phyloP scores from a whole-genome alignment of 2,113 vertebrate species.

The Cathartes aura region DNA sequence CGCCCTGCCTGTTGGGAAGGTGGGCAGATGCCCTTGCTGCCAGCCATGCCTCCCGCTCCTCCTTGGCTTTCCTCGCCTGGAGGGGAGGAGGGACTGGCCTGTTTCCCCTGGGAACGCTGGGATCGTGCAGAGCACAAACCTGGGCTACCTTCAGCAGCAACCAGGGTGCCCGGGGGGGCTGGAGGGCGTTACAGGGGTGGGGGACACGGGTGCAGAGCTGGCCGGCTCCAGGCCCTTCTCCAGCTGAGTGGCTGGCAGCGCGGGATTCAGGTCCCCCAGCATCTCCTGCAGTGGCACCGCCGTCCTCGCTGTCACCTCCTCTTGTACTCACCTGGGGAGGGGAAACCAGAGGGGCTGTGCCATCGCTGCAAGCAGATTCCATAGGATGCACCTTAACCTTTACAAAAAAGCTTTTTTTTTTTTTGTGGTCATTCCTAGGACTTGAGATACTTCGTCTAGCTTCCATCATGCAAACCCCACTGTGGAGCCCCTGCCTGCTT shows the following conservation, averaged over 20 bases:
- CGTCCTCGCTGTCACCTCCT: not conserved
- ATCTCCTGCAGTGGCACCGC: not conserved
- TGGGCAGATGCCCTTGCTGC: not conserved
- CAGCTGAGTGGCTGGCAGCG: rapidly evolving
- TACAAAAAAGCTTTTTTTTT: rapidly evolving
- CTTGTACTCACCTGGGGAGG: not conserved
- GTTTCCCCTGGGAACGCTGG: not conserved
- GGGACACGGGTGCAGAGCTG: rapidly evolving
- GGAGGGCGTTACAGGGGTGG: not conserved
- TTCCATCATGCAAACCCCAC: not conserved
- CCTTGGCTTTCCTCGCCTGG: not conserved
- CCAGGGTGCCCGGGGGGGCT: not conserved
- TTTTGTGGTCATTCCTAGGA: not conserved
- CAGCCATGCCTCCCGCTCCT: not conserved
- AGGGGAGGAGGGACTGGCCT: not conserved
- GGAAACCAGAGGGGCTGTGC: not conserved
- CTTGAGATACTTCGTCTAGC: not conserved
- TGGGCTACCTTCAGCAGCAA: not conserved
- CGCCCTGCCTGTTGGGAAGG: not conserved
- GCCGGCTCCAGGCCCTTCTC: not conserved
- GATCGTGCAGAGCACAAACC: not conserved
- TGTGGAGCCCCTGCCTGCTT: not conserved
- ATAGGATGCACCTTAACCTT: not conserved
- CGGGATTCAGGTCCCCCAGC: not conserved
- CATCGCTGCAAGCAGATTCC: not conserved